phyloP scores from a whole-genome alignment of 35 echinoderm and acorn worm genomes.

The Ophioderma brevispina region DNA sequence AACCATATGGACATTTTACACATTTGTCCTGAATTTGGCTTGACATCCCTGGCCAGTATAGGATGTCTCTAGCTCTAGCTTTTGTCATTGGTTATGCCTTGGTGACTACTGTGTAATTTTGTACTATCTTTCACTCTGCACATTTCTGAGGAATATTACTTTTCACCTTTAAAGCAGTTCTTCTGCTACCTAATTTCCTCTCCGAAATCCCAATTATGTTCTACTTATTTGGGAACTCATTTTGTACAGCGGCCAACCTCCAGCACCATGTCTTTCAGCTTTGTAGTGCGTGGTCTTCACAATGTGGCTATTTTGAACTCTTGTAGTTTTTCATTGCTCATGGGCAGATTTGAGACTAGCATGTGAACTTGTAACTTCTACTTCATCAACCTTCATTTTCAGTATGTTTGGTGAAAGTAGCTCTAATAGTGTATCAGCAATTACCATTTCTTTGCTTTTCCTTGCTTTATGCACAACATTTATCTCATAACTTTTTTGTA shows the following conservation, averaged over 20 bases:
- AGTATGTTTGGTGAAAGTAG: neutral
- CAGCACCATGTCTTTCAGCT: conserved; percentile 5
- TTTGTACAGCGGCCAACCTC: conserved; percentile 41
- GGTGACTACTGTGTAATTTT: conserved; percentile 30
- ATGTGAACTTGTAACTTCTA: conserved; percentile 49
- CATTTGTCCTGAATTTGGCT: conserved; percentile 38
- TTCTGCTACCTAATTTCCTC: conserved; percentile 31
- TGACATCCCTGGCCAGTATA: conserved; percentile 60
- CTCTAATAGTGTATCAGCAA: conserved; percentile 44
- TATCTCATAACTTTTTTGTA: conserved; percentile 68
- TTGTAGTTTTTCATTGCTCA: conserved; percentile 2
- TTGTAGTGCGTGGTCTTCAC: conserved; percentile 13
- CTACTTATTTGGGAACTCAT: conserved; percentile 21
- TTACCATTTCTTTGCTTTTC: conserved; percentile 28
- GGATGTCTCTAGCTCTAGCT: conserved; percentile 37
- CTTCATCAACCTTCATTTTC: neutral
- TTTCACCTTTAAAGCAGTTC: conserved; percentile 20
- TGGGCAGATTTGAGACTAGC: conserved; percentile 6
- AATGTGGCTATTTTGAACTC: conserved; percentile 28
- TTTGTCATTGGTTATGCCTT: conserved; percentile 43
- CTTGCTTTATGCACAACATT: conserved; percentile 41
- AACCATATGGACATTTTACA: conserved; percentile 19
- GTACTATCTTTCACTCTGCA: conserved; percentile 25
- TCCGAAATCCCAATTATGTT: conserved; percentile 43
- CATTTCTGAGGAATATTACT: conserved; percentile 37